Percentiles rank a stretch among this genome's conserved stretches.
phyloP scores from a whole-genome alignment of 1,140 invertebrate genomes.

The Drosophila prosaltans region DNA sequence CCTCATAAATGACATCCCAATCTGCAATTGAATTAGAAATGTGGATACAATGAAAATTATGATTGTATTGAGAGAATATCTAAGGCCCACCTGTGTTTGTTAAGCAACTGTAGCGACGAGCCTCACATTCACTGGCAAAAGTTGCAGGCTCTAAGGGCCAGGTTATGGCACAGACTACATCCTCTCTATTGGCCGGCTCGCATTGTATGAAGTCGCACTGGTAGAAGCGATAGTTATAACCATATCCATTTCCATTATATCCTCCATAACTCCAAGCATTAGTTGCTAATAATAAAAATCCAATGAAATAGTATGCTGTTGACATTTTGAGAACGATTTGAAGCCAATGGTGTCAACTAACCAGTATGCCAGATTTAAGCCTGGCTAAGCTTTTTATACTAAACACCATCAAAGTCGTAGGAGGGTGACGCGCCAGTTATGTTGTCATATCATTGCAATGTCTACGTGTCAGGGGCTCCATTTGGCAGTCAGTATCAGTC shows the following conservation, averaged over 20 bases:
- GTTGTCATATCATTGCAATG: slow-evolving; percentile 60
- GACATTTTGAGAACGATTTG: slow-evolving; percentile 49
- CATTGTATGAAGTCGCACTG: slow-evolving; percentile 36
- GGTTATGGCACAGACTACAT: slow-evolving; percentile 44
- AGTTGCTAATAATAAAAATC: background rate
- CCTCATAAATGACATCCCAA: slow-evolving; percentile 50
- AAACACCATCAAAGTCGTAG: background rate
- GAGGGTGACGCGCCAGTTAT: slow-evolving; percentile 11
- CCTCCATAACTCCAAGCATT: slow-evolving; percentile 31
- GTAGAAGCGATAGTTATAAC: slow-evolving; percentile 5
- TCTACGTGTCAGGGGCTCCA: slow-evolving; percentile 55
- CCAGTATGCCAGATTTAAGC: slow-evolving; percentile 25
- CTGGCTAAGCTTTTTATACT: slow-evolving; percentile 61
- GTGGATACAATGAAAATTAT: too few relatives aligned
- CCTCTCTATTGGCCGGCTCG: background rate
- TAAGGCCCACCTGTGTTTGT: slow-evolving; percentile 34
- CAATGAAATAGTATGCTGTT: slow-evolving; percentile 4
- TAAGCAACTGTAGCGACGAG: slow-evolving; percentile 34
- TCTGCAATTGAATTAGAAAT: slow-evolving; percentile 12
- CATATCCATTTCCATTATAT: background rate
- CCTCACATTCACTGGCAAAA: slow-evolving; percentile 54
- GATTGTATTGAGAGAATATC: fast-evolving
- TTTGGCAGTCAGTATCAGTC: slow-evolving; percentile 36
- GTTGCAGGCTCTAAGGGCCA: slow-evolving; percentile 28
- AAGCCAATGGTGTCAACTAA: slow-evolving; percentile 42